A percentile compares a stretch with the other conserved stretches of the same genome.
Conservation (phyloP, 2,888 invertebrate species). For the Clunio marinus region DNA sequence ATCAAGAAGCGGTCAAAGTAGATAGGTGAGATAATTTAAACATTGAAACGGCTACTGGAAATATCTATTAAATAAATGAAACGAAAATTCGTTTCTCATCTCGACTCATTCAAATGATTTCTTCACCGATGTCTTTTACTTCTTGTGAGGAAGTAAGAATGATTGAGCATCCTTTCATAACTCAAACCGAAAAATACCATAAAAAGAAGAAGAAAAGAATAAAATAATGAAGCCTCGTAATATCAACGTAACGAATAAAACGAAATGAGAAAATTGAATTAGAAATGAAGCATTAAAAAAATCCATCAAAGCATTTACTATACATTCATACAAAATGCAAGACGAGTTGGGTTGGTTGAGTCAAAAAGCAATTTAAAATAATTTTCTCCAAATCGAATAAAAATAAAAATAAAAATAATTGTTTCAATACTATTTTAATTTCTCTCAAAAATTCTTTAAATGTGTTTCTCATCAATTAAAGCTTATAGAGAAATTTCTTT, state of each 20-base stretch:
- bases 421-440: neutral
- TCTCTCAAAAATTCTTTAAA: neutral
- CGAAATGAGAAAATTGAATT: neutral
- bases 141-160: neutral
- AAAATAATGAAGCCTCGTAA: too few relatives aligned
- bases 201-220: neutral
- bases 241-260: too few relatives aligned
- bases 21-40: neutral
- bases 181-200: neutral
- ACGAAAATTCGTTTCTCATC: neutral
- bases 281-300: neutral
- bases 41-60: conserved; percentile 24
- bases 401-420: neutral
- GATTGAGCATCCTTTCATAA: conserved; percentile 8
- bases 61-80: neutral
- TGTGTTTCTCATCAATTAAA: neutral
- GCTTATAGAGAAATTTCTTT: too few relatives aligned
- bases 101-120: neutral
- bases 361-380: too few relatives aligned
- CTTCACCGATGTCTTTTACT: neutral
- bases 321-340: neutral
- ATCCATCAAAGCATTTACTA: too few relatives aligned
- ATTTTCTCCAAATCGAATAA: too few relatives aligned
- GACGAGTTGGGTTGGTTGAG: too few relatives aligned
- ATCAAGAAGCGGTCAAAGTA: neutral